Evolutionary conservation across 2,113 vertebrate genomes (phyloP), one percentile per base, ranked within the genome.

Genomic region (Pholis gunnellus): DNA sequence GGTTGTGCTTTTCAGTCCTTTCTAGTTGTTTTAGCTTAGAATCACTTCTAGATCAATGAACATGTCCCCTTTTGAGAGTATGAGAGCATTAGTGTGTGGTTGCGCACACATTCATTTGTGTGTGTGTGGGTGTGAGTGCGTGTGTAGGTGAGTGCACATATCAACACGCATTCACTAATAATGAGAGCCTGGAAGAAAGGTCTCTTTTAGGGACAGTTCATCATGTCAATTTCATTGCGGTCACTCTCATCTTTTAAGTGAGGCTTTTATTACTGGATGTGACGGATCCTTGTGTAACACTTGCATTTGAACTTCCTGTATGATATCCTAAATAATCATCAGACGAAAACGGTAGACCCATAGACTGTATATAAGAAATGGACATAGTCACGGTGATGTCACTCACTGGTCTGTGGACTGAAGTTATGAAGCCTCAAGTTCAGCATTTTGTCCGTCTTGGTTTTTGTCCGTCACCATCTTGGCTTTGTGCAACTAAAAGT

Each of bases 41-140:
- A 92, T 94, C 87, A 93, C 66, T 94, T 93, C 90, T 80, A 89
- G 84, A 90, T 93, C 88, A 89, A 83, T 92, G 92, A 84, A 84
- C 93, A 86, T 83, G 91, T 93, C 89, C 82, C 84, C 79, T 69
- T 90, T 65, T 86, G 60, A 85, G 76, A 83, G 69, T 78, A 64
- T 83, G 70, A 74, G 74, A 46, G 44, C 86, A 78, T 67, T 52
- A 27, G 63, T 69, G 74, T 59, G 70, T 80, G 57, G 50, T n/a
- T 70, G 46, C 44, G 54, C 34, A 2, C 46, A 29, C 17, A 40
- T 71, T 77, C 64, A 8, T 69, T 20, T 10, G 17, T 29, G 27
- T 48, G 20, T 66, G 14, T 48, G 57, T 40, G 15, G 22, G 38
- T 50, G 15, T 60, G 31, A 36, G 34, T 34, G 70, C 69, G 61